Base-by-base conservation (phyloP, 2,113 vertebrate species). In the Zosterops lateralis region DNA sequence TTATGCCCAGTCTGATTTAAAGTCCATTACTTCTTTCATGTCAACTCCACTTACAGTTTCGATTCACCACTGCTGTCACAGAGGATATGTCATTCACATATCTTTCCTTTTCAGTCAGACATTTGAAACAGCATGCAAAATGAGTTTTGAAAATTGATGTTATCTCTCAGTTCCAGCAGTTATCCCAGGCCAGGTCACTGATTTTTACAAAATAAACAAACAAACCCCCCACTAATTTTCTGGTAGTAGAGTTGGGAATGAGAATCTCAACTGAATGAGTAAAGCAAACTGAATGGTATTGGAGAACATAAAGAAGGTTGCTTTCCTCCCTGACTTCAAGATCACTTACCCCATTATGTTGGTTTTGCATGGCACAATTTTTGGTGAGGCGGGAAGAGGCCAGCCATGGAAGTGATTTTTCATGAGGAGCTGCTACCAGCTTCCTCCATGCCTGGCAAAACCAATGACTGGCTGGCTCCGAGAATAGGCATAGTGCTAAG, bases 401-500 rank as follows among this genome's bases (percentile, higher is more conserved):
- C 31, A 42, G 18, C 24, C 60, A n/a, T 42, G 36, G 31, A 53
- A 53, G 31, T 21, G 24, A 53, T 51, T n/a, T 64, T 51, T 36
- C 53, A 18, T 17, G 24, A 53, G 31, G 8, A 64, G 8, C 14
- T n/a, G 22, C 22, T 28, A 77, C 31, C 14, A 51, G 24, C 24
- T 53, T 64, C 47, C 60, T 53, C 31, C 3, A 1, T 34, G 24
- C 8, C 11, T 53, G 47, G 31, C 22, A 53, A 53, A 42, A 42
- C 5, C 14, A 42, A 10, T n/a, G 0, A 0, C 31, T 42, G 29
- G 3, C 24, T 53, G 44, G 10, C 47, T 44, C 38, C 44, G 47
- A 64, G 58, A 53, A 10, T 0, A 51, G 47, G 29, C 17, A 42
- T 10, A 17, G 13, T 50, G 29, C 29, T 32, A 13, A 42, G 22